Conservation (phyloP, 2,797 vertebrate species). For the Enteromius radiatus region DNA sequence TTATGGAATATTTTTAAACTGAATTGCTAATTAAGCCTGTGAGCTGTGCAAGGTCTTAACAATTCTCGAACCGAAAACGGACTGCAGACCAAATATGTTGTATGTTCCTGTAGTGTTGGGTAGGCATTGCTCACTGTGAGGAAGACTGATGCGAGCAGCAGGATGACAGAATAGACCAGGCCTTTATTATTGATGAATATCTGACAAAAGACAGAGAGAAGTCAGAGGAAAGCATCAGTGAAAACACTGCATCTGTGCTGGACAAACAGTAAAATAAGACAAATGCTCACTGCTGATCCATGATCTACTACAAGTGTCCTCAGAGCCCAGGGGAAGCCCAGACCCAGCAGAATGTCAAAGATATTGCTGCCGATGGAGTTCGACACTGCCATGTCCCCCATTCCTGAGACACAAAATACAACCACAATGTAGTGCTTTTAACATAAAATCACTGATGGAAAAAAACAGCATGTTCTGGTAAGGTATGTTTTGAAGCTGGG, state of each 20-base stretch:
- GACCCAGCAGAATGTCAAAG: conserved; percentile 83
- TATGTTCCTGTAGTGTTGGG: not conserved
- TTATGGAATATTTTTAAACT: not conserved
- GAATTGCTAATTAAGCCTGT: too few relatives aligned
- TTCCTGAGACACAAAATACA: conserved; percentile 68
- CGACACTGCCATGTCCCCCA: conserved; percentile 85
- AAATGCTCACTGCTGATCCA: conserved; percentile 74
- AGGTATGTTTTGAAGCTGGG: too few relatives aligned
- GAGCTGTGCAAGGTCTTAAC: not conserved
- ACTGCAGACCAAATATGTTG: not conserved
- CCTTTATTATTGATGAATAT: conserved; percentile 83
- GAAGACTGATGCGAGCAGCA: conserved; percentile 83
- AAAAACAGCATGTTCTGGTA: too few relatives aligned
- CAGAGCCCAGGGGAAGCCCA: conserved; percentile 83
- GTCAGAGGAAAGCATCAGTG: not conserved
- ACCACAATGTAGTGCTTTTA: not conserved
- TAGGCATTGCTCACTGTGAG: conserved; percentile 73
- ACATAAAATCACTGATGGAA: not conserved
- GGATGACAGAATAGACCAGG: conserved; percentile 82
- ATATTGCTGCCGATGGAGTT: conserved; percentile 86
- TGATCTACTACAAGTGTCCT: conserved; percentile 80
- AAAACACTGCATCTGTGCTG: not conserved
- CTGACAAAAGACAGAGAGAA: conserved; percentile 60
- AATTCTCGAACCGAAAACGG: not conserved
- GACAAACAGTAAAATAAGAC: not conserved